Base-by-base conservation (phyloP, 2,113 vertebrate species). In the Setophaga coronata region DNA sequence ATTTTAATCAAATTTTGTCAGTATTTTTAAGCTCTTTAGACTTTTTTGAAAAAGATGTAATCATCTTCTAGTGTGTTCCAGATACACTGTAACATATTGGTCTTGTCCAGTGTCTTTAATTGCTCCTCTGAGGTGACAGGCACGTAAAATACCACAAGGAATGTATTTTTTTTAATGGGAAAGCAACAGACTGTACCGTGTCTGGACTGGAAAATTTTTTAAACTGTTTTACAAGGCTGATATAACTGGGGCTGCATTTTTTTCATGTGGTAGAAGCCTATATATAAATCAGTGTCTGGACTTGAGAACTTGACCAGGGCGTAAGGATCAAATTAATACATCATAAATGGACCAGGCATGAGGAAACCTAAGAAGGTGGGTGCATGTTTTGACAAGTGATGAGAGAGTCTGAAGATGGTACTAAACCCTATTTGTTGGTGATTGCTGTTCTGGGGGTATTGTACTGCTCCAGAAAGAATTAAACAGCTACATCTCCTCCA, bases 101-200 rank as follows among this genome's bases (percentile, higher is more conserved):
- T 91, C n/a, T 93, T 83, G 62, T 36, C 45, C 42, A 48, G n/a
- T 60, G 64, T 61, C 43, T 95, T 74, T 79, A 54, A 20, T 71
- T 74, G 54, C 48, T 76, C 57, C 28, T 67, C 18, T 58, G 47
- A 72, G 82, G 47, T 82, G 38, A 25, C 10, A 56, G 29, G 18
- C 31, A 38, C 0, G 0, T 74, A 71, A 87, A 81, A 43, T 62
- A 50, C 48, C n/a, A 6, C 18, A 18, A 60, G 21, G 29, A 79
- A 36, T 60, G 3, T 18, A 4, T 45, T 57, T 50, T 17, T 71
- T 45, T 23, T 8, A 53, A 43, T 38, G 42, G 43, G 26, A 31
- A 73, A 3, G 38, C 31, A 64, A 12, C 24, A 89, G 25, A 87
- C 47, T 33, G n/a, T 58, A 28, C 31, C 5, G 1, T 42, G 36